A percentile compares a stretch with the other conserved stretches of the same genome.
These are phyloP conservation scores for Keiferia lycopersicella DNA, from an alignment of 2,888 invertebrate species.

Conservation along the genomic window DNA sequence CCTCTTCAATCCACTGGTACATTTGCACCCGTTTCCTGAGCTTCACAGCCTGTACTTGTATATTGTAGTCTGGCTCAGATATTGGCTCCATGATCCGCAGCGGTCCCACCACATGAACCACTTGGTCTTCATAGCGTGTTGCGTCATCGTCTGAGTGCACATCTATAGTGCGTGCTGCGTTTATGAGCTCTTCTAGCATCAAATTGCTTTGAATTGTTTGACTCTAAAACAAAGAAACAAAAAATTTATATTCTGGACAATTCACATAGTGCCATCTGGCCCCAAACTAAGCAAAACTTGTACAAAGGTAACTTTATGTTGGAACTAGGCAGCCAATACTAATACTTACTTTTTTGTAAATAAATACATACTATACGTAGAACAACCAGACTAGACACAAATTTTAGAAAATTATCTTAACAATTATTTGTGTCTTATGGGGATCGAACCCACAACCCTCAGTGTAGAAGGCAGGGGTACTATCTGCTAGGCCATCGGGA, in stretches of 20 bases:
- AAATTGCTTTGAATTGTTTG: slow-evolving; percentile 89
- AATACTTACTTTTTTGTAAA: too few relatives aligned
- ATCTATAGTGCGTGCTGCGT: slow-evolving; percentile 78
- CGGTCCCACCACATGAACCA: slow-evolving; percentile 89
- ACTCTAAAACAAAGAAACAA: slow-evolving; percentile 74
- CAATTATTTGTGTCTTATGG: too few relatives aligned
- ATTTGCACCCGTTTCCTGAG: slow-evolving; percentile 93
- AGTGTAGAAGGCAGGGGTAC: too few relatives aligned
- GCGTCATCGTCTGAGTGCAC: slow-evolving; percentile 87
- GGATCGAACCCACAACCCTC: too few relatives aligned
- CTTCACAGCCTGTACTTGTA: slow-evolving; percentile 91
- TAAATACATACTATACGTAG: too few relatives aligned
- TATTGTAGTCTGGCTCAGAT: slow-evolving; percentile 92
- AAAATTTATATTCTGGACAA: not conserved
- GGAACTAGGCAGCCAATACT: too few relatives aligned
- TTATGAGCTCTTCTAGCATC: slow-evolving; percentile 88
- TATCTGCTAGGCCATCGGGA: too few relatives aligned
- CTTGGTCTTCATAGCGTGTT: slow-evolving; percentile 85
- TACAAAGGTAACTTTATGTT: too few relatives aligned
- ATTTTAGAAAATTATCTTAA: too few relatives aligned
- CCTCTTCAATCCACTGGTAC: slow-evolving; percentile 96
- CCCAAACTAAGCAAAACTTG: too few relatives aligned
- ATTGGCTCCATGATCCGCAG: slow-evolving; percentile 89
- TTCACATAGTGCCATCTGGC: not conserved
- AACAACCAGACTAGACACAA: too few relatives aligned